Conservation (phyloP, 92 coral and sea anemone genomes). For the Parazoanthus atlanticus region DNA sequence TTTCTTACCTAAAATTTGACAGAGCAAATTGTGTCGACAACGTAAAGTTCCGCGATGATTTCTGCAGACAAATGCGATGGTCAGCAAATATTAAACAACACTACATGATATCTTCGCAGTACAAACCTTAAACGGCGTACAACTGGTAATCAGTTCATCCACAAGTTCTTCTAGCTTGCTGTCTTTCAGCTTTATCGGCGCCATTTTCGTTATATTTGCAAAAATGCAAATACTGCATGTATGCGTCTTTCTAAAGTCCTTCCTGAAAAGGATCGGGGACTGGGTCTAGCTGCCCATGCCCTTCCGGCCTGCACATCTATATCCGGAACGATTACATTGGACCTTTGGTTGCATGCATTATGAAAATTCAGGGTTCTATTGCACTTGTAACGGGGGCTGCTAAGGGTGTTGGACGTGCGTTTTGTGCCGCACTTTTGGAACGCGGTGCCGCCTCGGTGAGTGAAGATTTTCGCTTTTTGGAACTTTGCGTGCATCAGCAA, state of each 20-base stretch:
- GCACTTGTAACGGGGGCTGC: conserved; percentile 73
- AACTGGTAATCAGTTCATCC: conserved; percentile 57
- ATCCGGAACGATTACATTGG: background rate
- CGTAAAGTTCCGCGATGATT: conserved; percentile 76
- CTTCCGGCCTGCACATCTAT: background rate
- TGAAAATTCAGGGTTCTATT: conserved; percentile 59
- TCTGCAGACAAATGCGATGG: conserved; percentile 45
- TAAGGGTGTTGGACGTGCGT: conserved; percentile 63
- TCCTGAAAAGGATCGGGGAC: background rate
- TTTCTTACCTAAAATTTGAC: conserved; percentile 90
- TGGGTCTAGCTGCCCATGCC: no score
- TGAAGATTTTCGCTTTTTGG: background rate
- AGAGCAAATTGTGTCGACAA: conserved; percentile 80
- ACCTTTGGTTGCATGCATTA: background rate
- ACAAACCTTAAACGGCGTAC: conserved; percentile 77
- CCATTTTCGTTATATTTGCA: conserved; percentile 63
- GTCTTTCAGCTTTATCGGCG: conserved; percentile 87
- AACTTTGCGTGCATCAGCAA: background rate
- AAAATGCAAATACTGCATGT: background rate
- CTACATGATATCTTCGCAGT: background rate
- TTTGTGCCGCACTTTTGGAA: conserved; percentile 61
- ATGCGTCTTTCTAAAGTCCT: conserved; percentile 19
- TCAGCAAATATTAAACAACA: background rate
- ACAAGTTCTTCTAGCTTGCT: conserved; percentile 61
- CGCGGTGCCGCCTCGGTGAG: conserved; percentile 65